These are phyloP conservation scores for Megatriorchis doriae DNA, from an alignment of 2,113 vertebrate species.

Conservation along the genomic window DNA sequence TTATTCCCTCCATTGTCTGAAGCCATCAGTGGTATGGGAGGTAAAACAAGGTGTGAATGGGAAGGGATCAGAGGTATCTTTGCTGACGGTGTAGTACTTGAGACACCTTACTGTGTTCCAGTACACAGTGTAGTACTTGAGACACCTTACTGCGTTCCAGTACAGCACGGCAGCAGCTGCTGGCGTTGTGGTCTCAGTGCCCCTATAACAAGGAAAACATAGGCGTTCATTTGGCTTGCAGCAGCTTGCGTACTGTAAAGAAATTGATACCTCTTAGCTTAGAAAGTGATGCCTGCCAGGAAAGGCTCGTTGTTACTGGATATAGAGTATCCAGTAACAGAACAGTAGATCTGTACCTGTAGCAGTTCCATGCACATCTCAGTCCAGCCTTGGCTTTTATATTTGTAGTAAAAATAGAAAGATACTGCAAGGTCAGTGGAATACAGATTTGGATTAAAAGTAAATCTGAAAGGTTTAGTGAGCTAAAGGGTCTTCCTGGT, in stretches of 20 bases:
- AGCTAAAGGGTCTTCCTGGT: neutral
- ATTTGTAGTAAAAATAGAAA: neutral
- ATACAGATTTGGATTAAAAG: neutral
- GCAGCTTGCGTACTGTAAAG: neutral
- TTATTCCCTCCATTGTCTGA: neutral
- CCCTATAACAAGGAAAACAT: neutral
- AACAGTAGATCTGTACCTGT: neutral
- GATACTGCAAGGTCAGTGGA: neutral
- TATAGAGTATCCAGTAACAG: neutral
- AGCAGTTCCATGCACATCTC: rapidly evolving
- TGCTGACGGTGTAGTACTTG: neutral
- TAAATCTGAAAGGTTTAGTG: neutral
- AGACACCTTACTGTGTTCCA: neutral
- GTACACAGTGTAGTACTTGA: neutral
- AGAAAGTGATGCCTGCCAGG: neutral
- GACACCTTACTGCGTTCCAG: neutral
- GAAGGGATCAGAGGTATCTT: neutral
- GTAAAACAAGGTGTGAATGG: neutral
- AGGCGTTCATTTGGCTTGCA: neutral
- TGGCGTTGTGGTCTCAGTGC: neutral
- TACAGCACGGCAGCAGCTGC: neutral
- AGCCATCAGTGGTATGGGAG: neutral
- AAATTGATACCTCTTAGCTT: neutral
- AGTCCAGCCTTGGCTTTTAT: neutral
- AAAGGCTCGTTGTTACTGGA: neutral